Evolutionary conservation across 2,888 invertebrate genomes (phyloP).

Genomic region (Podotricha telesiphe): DNA sequence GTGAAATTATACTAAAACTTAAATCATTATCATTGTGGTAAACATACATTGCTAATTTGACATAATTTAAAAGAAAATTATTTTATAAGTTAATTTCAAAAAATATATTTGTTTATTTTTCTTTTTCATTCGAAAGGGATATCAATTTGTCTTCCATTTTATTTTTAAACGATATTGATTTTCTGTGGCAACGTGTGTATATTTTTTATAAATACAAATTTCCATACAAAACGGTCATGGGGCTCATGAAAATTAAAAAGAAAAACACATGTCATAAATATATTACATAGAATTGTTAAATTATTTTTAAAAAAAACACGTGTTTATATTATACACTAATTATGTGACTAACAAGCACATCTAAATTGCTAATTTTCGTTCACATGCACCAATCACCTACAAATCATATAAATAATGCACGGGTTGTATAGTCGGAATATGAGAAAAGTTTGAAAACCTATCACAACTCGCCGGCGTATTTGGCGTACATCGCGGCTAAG

Average conservation of each 20-base stretch:
- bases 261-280: neutral
- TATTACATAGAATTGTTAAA: conserved; percentile 19
- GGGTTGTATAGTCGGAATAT: conserved; percentile 88
- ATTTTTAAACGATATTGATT: too few relatives aligned
- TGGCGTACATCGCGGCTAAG: conserved; percentile 96
- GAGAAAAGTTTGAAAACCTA: conserved; percentile 97
- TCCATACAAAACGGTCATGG: neutral
- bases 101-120: too few relatives aligned
- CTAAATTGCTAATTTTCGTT: conserved; percentile 61
- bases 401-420: conserved; percentile 60
- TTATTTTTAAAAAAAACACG: conserved; percentile 15
- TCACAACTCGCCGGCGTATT: conserved; percentile 97
- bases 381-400: conserved; percentile 70
- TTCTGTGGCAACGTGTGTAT: too few relatives aligned
- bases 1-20: neutral
- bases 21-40: conserved; percentile 14
- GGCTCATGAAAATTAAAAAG: neutral
- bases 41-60: neutral
- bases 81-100: too few relatives aligned
- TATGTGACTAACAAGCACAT: conserved; percentile 75
- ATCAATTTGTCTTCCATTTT: too few relatives aligned
- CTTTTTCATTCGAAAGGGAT: too few relatives aligned
- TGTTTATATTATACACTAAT: conserved; percentile 14
- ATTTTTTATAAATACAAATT: neutral
- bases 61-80: too few relatives aligned